A percentile compares a stretch with the other conserved stretches of the same genome.
Conservation (phyloP, 64 coral and sea anemone species). For the Montipora efflorescens region DNA sequence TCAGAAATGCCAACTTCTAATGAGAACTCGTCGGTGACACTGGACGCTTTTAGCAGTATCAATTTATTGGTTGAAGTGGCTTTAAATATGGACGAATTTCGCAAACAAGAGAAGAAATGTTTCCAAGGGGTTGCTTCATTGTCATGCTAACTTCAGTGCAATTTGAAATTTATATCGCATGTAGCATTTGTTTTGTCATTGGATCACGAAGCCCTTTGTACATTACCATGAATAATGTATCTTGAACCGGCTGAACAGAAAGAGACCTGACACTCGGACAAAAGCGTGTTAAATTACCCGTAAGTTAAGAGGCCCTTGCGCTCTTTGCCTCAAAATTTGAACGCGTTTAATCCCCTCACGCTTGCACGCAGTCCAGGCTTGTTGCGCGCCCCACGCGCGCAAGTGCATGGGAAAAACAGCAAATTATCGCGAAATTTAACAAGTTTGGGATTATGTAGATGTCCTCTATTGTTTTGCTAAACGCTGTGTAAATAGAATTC, state of each 20-base stretch:
- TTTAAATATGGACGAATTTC: slow-evolving; percentile 93
- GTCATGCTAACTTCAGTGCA: slow-evolving; percentile 87
- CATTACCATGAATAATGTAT: slow-evolving; percentile 99
- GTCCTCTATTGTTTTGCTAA: slow-evolving; percentile 55
- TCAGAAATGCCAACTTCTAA: slow-evolving; percentile 57
- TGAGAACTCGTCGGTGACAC: slow-evolving; percentile 47
- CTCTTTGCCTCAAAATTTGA: neutral
- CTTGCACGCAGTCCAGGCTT: neutral
- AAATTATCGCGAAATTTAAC: slow-evolving; percentile 57
- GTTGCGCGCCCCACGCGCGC: neutral
- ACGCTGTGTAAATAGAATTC: slow-evolving; percentile 78
- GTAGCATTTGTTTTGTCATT: slow-evolving; percentile 77
- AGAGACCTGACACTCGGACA: slow-evolving; percentile 45
- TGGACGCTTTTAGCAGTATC: slow-evolving; percentile 97
- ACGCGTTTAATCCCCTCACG: slow-evolving; percentile 30
- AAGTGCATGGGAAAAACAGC: slow-evolving; percentile 22
- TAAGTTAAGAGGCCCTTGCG: neutral
- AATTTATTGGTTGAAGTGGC: slow-evolving; percentile 96
- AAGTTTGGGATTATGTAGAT: slow-evolving; percentile 71
- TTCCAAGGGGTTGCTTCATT: slow-evolving; percentile 88
- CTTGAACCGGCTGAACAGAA: slow-evolving; percentile 34
- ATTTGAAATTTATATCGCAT: slow-evolving; percentile 94
- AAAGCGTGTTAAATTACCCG: slow-evolving; percentile 56
- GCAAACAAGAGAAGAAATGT: slow-evolving; percentile 89
- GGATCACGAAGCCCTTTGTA: slow-evolving; percentile 80